Base-by-base conservation (phyloP, 2,797 vertebrate species). In the Denticeps clupeoides region DNA sequence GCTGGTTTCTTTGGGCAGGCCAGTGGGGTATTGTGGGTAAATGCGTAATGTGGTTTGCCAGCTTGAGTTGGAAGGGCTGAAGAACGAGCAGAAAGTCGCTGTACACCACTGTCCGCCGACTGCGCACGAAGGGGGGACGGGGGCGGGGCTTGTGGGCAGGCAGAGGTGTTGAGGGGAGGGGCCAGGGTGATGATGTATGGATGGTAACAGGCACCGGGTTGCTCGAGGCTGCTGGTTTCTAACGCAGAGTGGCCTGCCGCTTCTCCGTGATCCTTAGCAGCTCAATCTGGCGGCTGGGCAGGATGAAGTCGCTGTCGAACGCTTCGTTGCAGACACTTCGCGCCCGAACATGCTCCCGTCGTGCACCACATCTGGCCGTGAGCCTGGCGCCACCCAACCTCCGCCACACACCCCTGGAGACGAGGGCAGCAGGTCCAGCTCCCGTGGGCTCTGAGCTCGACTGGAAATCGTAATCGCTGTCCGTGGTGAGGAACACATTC, bases 161-260 rank as follows among this genome's bases (percentile, higher is more conserved):
- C 70, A 77, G 16, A 78, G 79, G 41, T 72, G 79, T 27, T 59
- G 69, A 0, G 72, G 78, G 1, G 80, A 75, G 28, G 68, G 37
- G 53, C 65, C 52, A 42, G 75, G n/a, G 68, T 1, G 75, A 25
- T 55, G 75, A 19, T 12, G 11, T 67, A 57, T 51, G 56, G 48
- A 60, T 58, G 1, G 54, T 56, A 5, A 64, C 51, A 42, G 70
- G 60, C 25, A 16, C 7, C 7, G 7, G 89, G 88, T 62, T 88
- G 87, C 70, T 94, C 89, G 52, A 94, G 73, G 67, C 90, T 91
- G 78, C 88, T 91, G 68, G 89, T 91, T n/a, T 3, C 90, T 80
- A 3, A 92, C 86, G 0, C 89, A 90, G 64, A 89, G 89, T 0
- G 89, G 89, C 90, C 65, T 90, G 89, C 2, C 87, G 74, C 75